These are phyloP conservation scores for Corythornis leucogaster DNA, from an alignment of 2,797 vertebrate species.

Conservation along the genomic window DNA sequence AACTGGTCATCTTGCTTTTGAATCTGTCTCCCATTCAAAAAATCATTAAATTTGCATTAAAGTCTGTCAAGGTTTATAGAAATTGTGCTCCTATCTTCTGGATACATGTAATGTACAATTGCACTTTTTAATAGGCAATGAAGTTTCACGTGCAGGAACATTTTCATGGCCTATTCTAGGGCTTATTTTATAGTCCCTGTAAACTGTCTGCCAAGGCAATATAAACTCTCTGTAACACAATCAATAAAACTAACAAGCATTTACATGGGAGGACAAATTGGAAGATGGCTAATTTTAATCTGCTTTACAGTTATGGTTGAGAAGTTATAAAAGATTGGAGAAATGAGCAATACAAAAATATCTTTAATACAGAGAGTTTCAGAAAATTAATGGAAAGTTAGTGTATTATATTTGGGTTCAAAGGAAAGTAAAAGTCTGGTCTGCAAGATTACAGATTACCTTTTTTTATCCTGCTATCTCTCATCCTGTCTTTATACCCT, in stretches of 20 bases:
- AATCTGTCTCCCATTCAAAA: background rate
- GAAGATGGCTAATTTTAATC: slow-evolving; percentile 21
- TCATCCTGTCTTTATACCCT: background rate
- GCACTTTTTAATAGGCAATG: background rate
- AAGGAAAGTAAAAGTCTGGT: background rate
- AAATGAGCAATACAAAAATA: background rate
- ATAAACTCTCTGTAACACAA: slow-evolving; percentile 1
- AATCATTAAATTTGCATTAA: background rate
- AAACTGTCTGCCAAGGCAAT: background rate
- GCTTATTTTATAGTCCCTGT: slow-evolving; percentile 20
- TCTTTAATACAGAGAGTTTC: background rate
- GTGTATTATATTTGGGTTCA: background rate
- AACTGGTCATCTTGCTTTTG: background rate
- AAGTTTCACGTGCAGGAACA: slow-evolving; percentile 20
- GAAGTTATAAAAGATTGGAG: background rate
- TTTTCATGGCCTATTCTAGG: slow-evolving; percentile 21
- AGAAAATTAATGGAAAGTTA: background rate
- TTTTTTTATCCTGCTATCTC: background rate
- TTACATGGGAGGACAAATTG: slow-evolving; percentile 6
- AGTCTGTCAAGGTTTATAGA: background rate
- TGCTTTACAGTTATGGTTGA: background rate
- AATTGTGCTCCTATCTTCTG: background rate
- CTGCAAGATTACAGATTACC: background rate
- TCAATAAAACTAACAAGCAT: slow-evolving; percentile 38
- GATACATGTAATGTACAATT: background rate